Base-by-base conservation (phyloP, 2,888 invertebrate species). In the Catotricha subobsoleta region DNA sequence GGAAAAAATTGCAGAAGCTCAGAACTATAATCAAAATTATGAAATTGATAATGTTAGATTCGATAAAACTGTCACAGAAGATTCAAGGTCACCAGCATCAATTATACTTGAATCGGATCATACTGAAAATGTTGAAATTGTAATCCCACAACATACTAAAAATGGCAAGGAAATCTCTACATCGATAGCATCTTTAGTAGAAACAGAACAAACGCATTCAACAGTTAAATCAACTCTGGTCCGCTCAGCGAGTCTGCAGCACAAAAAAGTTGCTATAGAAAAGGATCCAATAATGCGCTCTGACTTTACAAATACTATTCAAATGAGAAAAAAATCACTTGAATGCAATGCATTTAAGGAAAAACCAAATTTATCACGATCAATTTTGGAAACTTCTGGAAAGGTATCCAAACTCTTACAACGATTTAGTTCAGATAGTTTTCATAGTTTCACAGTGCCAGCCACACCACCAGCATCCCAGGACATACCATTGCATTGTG, bases 271-370 rank as follows among this genome's bases (percentile, higher is more conserved):
- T 10, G 23, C 20, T 31, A n/a, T n/a, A n/a, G 38, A 42, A 43
- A 52, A 46, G 28, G 54, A 54, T 7, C 49, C 56, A 8, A 56
- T 62, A 10, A 60, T 62, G 62, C 55, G 53, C 3, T 62, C 62
- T 1, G 62, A 62, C 46, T 62, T 62, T 41, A 60, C 60, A 27
- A 62, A 62, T 45, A 62, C 62, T 18, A 53, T 62, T 21, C 51
- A 56, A 45, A 62, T 62, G 62, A 54, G 62, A 9, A 62, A 62
- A 41, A 60, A 60, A 45, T 61, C 61, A 1, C 49, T 62, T 27
- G 62, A 62, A 47, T 58, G 54, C 37, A 62, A 54, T 47, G 51
- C 54, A 20, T 42, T 49, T 1, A 58, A 56, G 31, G 62, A 62
- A 36, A 61, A 59, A 42, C 45, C 9, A 3, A 10, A 20, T 23